Percentiles rank a stretch among this genome's conserved stretches.
Evolutionary conservation across 2,113 vertebrate genomes (phyloP).

Genomic region (Ramphastos sulfuratus): DNA sequence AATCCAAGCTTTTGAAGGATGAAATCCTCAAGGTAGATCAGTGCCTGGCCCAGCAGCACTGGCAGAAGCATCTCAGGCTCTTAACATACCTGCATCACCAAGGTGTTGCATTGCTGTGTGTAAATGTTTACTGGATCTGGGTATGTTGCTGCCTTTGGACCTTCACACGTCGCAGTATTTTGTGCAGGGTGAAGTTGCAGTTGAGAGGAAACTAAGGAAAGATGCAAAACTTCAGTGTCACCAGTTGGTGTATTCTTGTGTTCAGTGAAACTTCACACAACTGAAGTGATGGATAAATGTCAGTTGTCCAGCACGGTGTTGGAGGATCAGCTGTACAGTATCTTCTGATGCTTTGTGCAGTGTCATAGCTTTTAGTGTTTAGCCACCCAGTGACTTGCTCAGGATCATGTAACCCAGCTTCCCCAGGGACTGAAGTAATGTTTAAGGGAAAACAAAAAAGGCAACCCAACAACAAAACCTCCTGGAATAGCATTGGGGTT

Average conservation of each 20-base stretch:
- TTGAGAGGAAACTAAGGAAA: neutral
- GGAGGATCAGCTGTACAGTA: neutral
- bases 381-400: neutral
- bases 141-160: neutral
- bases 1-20: neutral
- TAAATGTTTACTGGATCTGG: neutral
- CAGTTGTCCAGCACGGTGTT: neutral
- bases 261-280: neutral
- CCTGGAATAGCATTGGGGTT: neutral
- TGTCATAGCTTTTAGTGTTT: neutral
- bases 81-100: neutral
- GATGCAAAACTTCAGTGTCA: neutral
- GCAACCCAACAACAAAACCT: neutral
- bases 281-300: neutral
- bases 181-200: neutral
- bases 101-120: neutral
- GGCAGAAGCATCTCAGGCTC: neutral
- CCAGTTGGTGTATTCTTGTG: neutral
- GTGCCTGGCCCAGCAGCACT: neutral
- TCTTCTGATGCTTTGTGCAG: neutral
- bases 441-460: neutral
- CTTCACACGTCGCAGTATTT: accelerated
- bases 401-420: neutral
- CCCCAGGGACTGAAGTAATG: neutral
- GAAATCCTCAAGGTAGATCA: neutral